Evolutionary conservation across 92 coral and sea anemone genomes (phyloP), one percentile per base, ranked within the genome.

Genomic region (Chrysogorgia sp.): DNA sequence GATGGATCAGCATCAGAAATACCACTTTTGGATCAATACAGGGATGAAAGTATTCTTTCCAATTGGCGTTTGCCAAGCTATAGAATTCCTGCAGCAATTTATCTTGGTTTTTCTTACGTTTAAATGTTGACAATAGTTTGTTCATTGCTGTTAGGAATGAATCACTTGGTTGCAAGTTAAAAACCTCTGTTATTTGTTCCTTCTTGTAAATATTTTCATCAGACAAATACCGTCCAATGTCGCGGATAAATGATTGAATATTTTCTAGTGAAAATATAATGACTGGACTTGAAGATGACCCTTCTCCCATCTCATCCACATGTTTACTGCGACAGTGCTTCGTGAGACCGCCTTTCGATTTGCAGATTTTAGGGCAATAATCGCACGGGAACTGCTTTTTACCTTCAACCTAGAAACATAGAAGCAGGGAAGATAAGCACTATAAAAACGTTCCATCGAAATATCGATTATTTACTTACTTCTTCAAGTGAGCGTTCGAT

Each of bases 371-470:
- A 20, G 26, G 40, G 40, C 70, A 63, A 26, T 26, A 29, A 26
- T 34, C 70, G 9, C 70, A 63, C 12, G 70, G 70, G 70, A 63
- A 66, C 35, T 66, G 74, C 32, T 34, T 34, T 8, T 66, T 66
- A 29, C 74, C 74, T 66, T 66, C 52, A 24, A 66, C 74, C 74
- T 66, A 62, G 68, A 62, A 20, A 25, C 19, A 2, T 12, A 62
- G 26, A 62, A 3, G 10, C 24, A 22, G 35, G 9, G 35, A 20
- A 24, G 12, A 25, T 28, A 6, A 9, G 52, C 24, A 66, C 33
- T 9, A 29, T 8, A 10, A 35, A 7, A 1, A 45, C 26, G 15
- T 10, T 19, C 53, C 12, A 1, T 19, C 1, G 20, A 66, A 12
- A 52, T 6, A 20, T 52, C 22, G 26, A 52, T 52, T 52, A 17